Evolutionary conservation across 2,888 invertebrate genomes (phyloP), one percentile per base, ranked within the genome.

Genomic region (Napeogenes sylphis): DNA sequence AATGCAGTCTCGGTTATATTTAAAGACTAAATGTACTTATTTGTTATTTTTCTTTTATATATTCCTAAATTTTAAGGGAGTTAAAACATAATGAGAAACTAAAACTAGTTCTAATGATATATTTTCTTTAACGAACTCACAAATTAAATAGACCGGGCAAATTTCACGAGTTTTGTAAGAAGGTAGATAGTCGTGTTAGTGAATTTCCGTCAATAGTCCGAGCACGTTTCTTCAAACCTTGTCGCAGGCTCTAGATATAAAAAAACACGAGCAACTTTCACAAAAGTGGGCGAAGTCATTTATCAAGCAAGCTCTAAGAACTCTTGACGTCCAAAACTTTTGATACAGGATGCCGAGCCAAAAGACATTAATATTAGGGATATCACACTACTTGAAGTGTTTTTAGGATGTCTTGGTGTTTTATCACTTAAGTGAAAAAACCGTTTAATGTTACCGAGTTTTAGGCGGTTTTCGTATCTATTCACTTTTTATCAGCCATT

Each of bases 291-390:
- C 76, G 76, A 86, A 87, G 90, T 88, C 90, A 90, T 90, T 90
- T 90, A 90, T 90, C 90, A 90, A 87, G 81, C 82, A 76, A 82
- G 78, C 83, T 81, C 80, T 85, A 86, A 90, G 89, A 88, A 88
- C 89, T 87, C 90, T 84, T 81, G 87, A 87, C 88, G 83, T 80
- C 79, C 79, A 76, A 80, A 90, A 88, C 80, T 88, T 90, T 87
- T 89, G 90, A 89, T 87, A 89, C 87, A 84, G 84, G 86, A 87
- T 83, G 83, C 82, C 80, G 77, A 78, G 84, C 81, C 82, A 81
- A 78, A 82, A 84, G 83, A 87, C 89, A 90, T 90, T 90, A 90
- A 90, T 90, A 90, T 87, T 84, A 84, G 83, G 84, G 86, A 83
- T 88, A 87, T 90, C 84, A 79, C 81, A 81, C 79, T 79, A 81